Evolutionary conservation across 2,888 invertebrate species (phyloP).

Genomic region (Drosophila bunnanda): DNA sequence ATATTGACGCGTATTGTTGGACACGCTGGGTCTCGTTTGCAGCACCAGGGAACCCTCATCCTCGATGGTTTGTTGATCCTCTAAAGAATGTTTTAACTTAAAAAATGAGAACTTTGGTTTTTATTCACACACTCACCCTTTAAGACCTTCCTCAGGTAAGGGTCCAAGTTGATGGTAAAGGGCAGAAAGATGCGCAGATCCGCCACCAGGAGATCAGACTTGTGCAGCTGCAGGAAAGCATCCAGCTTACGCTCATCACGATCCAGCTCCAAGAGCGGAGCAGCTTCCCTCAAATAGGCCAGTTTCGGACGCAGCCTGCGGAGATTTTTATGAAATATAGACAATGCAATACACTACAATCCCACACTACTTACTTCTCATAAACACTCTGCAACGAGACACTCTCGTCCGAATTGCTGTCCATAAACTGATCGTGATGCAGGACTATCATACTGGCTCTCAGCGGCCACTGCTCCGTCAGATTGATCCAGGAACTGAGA

Average conservation of each 20-base stretch:
- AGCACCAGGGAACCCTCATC: constrained; percentile 85
- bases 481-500: constrained; percentile 98
- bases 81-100: constrained; percentile 78
- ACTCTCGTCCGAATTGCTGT: constrained; percentile 91
- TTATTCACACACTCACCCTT: constrained; percentile 88
- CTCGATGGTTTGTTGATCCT: constrained; percentile 89
- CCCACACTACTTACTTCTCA: constrained; percentile 94
- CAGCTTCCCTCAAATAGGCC: constrained; percentile 93
- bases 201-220: constrained; percentile 92
- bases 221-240: constrained; percentile 95
- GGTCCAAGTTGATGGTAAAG: constrained; percentile 99
- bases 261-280: constrained; percentile 95
- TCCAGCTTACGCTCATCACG: constrained; percentile 97
- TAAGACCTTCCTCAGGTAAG: constrained; percentile 97
- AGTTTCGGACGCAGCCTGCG: constrained; percentile 92
- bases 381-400: constrained; percentile 95
- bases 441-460: constrained; percentile 98
- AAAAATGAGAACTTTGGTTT: neutral
- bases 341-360: too few species aligned
- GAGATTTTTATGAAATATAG: neutral
- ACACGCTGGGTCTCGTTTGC: constrained; percentile 81
- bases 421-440: constrained; percentile 95
- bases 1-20: constrained; percentile 75
- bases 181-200: constrained; percentile 98
- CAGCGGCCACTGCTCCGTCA: constrained; percentile 99